Evolutionary conservation across 2,113 vertebrate genomes (phyloP), one percentile per base, ranked within the genome.

Genomic region (Rallus limicola): DNA sequence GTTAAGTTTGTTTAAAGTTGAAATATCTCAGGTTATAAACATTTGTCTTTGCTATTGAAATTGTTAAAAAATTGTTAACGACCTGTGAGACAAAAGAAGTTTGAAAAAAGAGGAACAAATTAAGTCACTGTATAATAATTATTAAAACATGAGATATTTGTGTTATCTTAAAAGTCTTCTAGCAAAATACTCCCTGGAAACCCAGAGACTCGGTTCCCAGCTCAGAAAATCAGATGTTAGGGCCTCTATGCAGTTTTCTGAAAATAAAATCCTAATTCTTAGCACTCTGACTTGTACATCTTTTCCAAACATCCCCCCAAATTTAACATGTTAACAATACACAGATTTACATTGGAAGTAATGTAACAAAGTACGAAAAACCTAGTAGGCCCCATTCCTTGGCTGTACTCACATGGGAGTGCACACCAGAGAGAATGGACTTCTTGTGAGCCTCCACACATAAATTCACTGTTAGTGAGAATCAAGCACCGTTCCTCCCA

Each of bases 191-290:
- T 23, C 16, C 4, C 20, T 34, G 34, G 11, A 63, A 88, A 50
- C 25, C 4, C 40, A 88, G 36, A 76, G 86, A 67, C 70, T 21
- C 6, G 40, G 17, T 36, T 74, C 24, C 36, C 29, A 74, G 29
- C 19, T 62, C 53, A 88, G 31, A 67, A 23, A 44, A 31, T 40
- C 31, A 63, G 31, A 40, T 26, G 25, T 52, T 18, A 68, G 28
- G 4, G 62, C 36, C 42, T 63, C 25, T 82, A 58, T 53, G 29
- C 2, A 6, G 4, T 70, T 86, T 65, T 63, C 69, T 4, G 16
- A 86, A 91, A 94, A 46, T 16, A 62, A 86, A 86, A 62, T 40
- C 31, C n/a, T 48, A 62, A 70, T 55, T 80, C 50, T 79, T 44
- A 81, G 28, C 40, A 65, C 23, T 77, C 6, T 28, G 16, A 56